Evolutionary conservation across 53 echinoderm and acorn worm species (phyloP).

Genomic region (Hippasteria phrygiana): DNA sequence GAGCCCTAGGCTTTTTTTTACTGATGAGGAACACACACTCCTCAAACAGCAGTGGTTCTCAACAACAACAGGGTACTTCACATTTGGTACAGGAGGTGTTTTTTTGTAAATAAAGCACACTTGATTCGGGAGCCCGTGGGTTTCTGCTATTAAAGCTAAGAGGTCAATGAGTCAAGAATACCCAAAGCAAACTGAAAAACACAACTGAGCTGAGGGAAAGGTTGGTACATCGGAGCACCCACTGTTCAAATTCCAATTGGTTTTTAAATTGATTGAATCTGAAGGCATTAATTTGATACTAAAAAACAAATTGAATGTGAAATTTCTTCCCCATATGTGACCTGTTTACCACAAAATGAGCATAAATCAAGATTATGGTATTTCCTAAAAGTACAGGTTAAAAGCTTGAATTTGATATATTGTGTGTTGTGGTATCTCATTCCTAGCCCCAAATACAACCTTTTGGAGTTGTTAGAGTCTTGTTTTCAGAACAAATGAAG

Average conservation of each 20-base stretch:
- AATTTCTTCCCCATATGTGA: too few relatives aligned
- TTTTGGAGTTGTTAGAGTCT: too few relatives aligned
- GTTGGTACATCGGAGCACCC: not conserved
- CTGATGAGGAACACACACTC: not conserved
- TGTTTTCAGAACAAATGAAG: too few relatives aligned
- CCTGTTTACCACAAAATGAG: too few relatives aligned
- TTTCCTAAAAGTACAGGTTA: too few relatives aligned
- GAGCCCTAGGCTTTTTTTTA: not conserved
- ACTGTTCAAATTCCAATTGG: not conserved
- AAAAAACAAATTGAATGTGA: too few relatives aligned
- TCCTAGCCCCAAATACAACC: too few relatives aligned
- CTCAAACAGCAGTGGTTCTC: not conserved
- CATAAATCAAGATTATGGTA: too few relatives aligned
- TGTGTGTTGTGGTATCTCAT: too few relatives aligned
- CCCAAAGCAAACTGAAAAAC: not conserved
- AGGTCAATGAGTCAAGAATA: slow-evolving; percentile 32
- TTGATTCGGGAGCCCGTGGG: not conserved
- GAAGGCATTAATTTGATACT: too few relatives aligned
- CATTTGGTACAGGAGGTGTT: slow-evolving; percentile 12
- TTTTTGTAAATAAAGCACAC: slow-evolving; percentile 4
- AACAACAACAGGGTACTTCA: not conserved
- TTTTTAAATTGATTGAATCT: too few relatives aligned
- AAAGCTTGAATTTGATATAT: too few relatives aligned
- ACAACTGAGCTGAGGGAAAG: not conserved
- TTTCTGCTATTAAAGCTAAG: not conserved